Evolutionary conservation across 2,113 vertebrate species (phyloP).

Genomic region (Forbesichthys papilliferus): DNA sequence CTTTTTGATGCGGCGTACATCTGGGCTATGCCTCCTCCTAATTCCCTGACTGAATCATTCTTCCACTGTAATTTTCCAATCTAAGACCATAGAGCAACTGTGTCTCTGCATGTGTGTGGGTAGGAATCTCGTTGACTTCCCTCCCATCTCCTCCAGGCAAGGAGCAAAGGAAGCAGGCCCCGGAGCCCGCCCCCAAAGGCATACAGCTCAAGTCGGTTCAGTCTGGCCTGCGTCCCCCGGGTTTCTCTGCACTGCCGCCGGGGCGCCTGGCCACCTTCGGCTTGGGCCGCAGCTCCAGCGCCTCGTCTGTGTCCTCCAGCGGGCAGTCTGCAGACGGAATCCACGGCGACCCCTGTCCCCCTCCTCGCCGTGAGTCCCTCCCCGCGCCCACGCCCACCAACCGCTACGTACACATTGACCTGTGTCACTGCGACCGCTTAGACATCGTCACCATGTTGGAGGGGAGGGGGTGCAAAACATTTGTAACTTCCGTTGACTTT

Average conservation of each 20-base stretch:
- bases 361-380: slow-evolving; percentile 81
- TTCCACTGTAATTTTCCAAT: too few relatives aligned
- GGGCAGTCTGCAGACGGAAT: slow-evolving; percentile 83
- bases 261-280: slow-evolving; percentile 85
- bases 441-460: too few relatives aligned
- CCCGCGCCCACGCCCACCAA: neutral
- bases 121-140: neutral
- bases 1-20: too few relatives aligned
- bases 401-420: neutral
- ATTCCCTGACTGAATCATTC: too few relatives aligned
- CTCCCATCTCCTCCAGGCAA: slow-evolving; percentile 47
- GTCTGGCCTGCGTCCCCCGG: slow-evolving; percentile 90
- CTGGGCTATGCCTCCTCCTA: too few relatives aligned
- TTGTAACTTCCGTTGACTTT: too few relatives aligned
- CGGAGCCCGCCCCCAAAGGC: slow-evolving; percentile 78
- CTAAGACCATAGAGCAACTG: too few relatives aligned
- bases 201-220: slow-evolving; percentile 83
- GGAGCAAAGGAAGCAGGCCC: slow-evolving; percentile 81
- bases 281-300: slow-evolving; percentile 86
- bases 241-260: slow-evolving; percentile 86
- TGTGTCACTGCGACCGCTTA: neutral
- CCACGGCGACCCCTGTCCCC: slow-evolving; percentile 79
- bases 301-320: slow-evolving; percentile 89
- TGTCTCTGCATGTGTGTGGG: too few relatives aligned
- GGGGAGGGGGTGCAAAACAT: too few relatives aligned